Conservation (phyloP, 2,888 invertebrate species). For the Yponomeuta malinellus region DNA sequence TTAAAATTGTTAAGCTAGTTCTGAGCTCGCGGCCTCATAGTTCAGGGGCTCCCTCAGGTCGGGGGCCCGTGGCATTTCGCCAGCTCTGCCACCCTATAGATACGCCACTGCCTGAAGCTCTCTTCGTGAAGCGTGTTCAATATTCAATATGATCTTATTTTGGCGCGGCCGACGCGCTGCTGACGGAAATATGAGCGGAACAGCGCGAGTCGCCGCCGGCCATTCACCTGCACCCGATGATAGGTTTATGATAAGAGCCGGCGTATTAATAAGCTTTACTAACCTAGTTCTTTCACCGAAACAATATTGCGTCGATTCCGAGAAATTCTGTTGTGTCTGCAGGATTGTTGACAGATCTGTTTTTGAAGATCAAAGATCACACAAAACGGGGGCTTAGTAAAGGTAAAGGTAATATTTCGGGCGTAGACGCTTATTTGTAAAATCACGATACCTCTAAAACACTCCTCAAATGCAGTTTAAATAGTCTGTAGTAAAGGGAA, state of each 20-base stretch:
- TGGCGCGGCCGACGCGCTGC: slow-evolving; percentile 65
- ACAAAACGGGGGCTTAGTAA: too few species aligned
- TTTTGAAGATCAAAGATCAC: too few species aligned
- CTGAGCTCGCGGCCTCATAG: too few species aligned
- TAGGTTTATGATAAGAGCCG: slow-evolving; percentile 56
- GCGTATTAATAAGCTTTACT: slow-evolving; percentile 45
- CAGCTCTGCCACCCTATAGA: too few species aligned
- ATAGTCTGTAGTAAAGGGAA: too few species aligned
- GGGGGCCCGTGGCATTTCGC: too few species aligned
- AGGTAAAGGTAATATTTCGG: too few species aligned
- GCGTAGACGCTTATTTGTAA: too few species aligned
- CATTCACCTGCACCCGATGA: slow-evolving; percentile 70
- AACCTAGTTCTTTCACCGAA: slow-evolving; percentile 50
- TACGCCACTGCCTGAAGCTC: background rate
- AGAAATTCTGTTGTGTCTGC: background rate
- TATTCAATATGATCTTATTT: slow-evolving; percentile 53
- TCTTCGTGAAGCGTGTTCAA: background rate
- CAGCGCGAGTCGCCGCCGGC: slow-evolving; percentile 48
- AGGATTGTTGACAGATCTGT: background rate
- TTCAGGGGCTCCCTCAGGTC: too few species aligned
- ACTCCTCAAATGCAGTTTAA: too few species aligned
- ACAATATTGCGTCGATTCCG: background rate
- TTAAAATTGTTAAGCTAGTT: too few species aligned
- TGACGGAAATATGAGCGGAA: slow-evolving; percentile 69
- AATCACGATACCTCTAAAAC: too few species aligned